Percentiles rank a stretch among this genome's conserved stretches.
Conservation (phyloP, 1,140 invertebrate genomes). For the Nasonia vitripennis region DNA sequence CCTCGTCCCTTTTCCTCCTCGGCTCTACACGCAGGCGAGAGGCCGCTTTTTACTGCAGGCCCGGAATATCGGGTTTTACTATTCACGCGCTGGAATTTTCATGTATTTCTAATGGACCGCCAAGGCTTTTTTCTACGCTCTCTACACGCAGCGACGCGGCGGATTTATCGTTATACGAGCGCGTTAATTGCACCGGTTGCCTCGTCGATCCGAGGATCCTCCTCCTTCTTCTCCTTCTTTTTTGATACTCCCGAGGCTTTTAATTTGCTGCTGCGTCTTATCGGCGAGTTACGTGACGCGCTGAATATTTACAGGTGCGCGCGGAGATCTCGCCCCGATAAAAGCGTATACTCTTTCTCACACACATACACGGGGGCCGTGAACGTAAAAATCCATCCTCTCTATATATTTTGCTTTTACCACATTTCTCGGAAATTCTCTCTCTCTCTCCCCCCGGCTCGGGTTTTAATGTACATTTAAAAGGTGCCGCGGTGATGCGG, state of each 20-base stretch:
- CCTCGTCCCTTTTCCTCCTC: background rate
- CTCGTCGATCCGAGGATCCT: background rate
- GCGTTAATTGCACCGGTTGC: background rate
- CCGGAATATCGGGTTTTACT: conserved; percentile 23
- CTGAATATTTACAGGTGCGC: background rate
- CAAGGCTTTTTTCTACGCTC: background rate
- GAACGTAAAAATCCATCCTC: background rate
- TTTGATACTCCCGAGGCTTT: background rate
- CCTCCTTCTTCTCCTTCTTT: background rate
- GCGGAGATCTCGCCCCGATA: background rate
- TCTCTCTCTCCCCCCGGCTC: too few species aligned
- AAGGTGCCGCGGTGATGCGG: background rate
- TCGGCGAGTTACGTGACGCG: background rate
- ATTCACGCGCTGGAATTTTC: conserved; percentile 8
- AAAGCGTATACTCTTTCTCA: background rate
- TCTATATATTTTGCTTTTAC: conserved; percentile 1
- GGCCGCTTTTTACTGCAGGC: background rate
- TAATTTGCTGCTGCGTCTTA: background rate
- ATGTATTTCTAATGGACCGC: conserved; percentile 4
- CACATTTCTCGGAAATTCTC: background rate
- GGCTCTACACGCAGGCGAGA: background rate
- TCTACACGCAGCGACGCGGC: background rate
- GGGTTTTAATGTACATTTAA: background rate
- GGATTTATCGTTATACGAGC: conserved; percentile 1
- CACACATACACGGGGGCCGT: background rate